Base-by-base conservation (phyloP, 2,797 vertebrate genomes). In the Petrocephalus schoutedeni region DNA sequence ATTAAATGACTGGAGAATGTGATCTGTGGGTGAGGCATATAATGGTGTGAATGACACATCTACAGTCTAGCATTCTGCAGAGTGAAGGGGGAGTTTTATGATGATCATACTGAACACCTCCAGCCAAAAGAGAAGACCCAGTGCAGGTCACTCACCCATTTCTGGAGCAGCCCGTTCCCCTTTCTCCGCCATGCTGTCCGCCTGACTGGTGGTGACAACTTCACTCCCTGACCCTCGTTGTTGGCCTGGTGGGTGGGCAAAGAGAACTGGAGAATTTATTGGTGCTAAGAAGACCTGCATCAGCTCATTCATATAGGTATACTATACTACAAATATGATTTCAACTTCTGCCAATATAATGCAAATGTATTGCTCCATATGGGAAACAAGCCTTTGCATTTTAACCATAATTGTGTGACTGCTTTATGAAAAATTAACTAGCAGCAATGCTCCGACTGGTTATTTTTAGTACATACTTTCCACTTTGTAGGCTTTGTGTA, bases 221-320 rank as follows among this genome's bases (percentile, higher is more conserved):
- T 56, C 74, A 88, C 90, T 93, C 91, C 89, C 90, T 91, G 57
- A 89, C 88, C 59, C 90, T 91, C 90, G 89, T 41, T 82, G 91
- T 85, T 67, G 80, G 93, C 91, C 95, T 95, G 92, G 89, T 94
- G 93, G 89, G 89, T 49, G 21, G 74, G 74, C 7, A 4, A n/a
- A 49, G 71, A 83, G 21, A 86, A 71, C 23, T 19, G 10, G 57
- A 86, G n/a, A 56, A 32, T 12, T 56, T 49, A 83, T 41, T n/a
- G 21, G 74, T 4, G 12, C 6, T 41, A 74, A 12, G 61, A 36
- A 41, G 67, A 74, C 36, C 12, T 41, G 32, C 12, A 74, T 41
- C 16, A 16, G 41, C 67, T 74, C 41, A 74, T 74, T 41, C 19
- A 74, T 74, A 16, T 41, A 41, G 36, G 9, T 14, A 19, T 41